phyloP scores from a whole-genome alignment of 2,797 vertebrate species.

The Toxotes lorentzi region DNA sequence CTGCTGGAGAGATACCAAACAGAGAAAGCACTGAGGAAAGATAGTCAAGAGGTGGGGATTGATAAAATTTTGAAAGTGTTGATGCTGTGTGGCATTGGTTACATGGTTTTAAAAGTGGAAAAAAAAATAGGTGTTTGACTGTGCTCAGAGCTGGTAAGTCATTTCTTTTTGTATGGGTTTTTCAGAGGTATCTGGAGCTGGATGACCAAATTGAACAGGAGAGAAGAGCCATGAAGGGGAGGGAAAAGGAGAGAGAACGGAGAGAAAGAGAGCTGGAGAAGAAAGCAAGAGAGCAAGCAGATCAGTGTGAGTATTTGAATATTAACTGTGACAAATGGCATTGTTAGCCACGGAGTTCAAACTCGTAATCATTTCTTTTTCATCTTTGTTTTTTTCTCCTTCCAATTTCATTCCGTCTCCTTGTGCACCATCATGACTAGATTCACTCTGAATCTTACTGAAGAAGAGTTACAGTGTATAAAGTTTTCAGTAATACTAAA shows the following conservation, averaged over 20 bases:
- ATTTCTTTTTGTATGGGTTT: constrained; percentile 15
- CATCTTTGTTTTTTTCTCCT: background rate
- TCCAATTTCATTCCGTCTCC: background rate
- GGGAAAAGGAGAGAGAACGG: constrained; percentile 84
- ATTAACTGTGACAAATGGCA: background rate
- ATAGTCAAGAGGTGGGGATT: constrained; percentile 84
- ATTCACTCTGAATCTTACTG: background rate
- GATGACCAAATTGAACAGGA: constrained; percentile 88
- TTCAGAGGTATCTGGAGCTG: constrained; percentile 85
- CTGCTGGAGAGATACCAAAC: constrained; percentile 82
- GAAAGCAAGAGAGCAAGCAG: constrained; percentile 87
- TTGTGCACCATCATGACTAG: background rate
- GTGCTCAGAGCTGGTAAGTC: background rate
- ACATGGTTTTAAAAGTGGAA: background rate
- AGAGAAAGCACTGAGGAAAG: constrained; percentile 82
- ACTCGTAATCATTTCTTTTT: background rate
- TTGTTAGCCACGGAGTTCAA: background rate
- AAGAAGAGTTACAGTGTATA: background rate
- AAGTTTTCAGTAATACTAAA: background rate
- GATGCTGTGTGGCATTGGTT: background rate
- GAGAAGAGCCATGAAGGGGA: constrained; percentile 79
- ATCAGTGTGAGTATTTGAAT: constrained; percentile 81
- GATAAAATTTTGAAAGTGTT: background rate
- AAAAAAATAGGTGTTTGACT: background rate
- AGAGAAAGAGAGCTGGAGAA: constrained; percentile 84